Conservation (phyloP, 2,113 vertebrate genomes). For the Nothobranchius furzeri region DNA sequence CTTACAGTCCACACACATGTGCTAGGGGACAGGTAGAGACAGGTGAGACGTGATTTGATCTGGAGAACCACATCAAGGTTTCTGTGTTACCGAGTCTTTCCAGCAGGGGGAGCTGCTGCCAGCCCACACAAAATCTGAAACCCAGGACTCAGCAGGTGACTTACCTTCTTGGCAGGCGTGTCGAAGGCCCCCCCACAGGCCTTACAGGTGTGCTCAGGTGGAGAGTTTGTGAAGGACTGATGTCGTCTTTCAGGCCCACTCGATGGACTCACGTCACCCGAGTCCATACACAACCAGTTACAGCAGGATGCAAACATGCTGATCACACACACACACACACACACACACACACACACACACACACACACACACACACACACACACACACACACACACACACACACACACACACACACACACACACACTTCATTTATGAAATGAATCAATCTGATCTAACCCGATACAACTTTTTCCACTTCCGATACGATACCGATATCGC, state of each 20-base stretch:
- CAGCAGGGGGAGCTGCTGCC: no score
- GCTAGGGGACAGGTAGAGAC: constrained; percentile 73
- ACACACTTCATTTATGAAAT: no score
- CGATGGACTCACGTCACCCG: constrained; percentile 74
- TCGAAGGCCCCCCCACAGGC: constrained; percentile 82
- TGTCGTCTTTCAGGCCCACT: constrained; percentile 23
- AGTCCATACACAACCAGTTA: constrained; percentile 91
- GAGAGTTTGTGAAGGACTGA: constrained; percentile 89
- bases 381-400: no score
- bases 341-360: neutral
- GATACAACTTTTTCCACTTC: no score
- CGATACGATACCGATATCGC: no score
- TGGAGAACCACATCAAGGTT: no score
- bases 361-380: neutral
- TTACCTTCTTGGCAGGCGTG: constrained; percentile 82
- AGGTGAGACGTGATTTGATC: no score
- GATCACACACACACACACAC: neutral
- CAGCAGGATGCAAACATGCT: constrained; percentile 94
- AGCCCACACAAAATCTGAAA: no score
- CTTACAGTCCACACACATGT: constrained; percentile 91
- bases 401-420: no score
- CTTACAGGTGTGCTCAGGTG: constrained; percentile 84
- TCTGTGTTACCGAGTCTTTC: no score
- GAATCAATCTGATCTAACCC: no score
- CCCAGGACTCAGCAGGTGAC: neutral